Evolutionary conservation across 1,140 invertebrate genomes (phyloP).

Genomic region (Cataglyphis hispanica): DNA sequence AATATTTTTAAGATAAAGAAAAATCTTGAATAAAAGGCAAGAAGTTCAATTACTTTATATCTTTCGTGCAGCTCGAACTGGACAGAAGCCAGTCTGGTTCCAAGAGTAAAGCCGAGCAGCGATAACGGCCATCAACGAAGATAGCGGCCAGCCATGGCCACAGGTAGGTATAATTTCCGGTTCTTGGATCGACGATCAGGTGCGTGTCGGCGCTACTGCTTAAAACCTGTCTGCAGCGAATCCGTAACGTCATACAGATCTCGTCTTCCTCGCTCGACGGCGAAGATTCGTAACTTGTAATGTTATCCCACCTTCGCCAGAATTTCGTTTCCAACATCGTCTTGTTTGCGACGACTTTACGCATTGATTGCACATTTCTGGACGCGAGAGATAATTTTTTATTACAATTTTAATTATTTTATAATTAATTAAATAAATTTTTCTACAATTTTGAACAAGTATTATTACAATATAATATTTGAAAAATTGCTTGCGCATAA

Average conservation of each 20-base stretch:
- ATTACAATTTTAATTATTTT: too few species aligned
- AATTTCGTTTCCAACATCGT: conserved; percentile 40
- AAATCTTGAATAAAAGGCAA: not conserved
- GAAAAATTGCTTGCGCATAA: not conserved
- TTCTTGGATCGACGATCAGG: conserved; percentile 64
- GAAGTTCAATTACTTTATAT: conserved; percentile 85
- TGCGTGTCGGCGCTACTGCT: conserved; percentile 67
- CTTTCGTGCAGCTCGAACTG: conserved; percentile 87
- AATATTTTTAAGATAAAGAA: not conserved
- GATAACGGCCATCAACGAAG: conserved; percentile 89
- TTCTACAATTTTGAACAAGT: not conserved
- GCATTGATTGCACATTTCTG: conserved; percentile 71
- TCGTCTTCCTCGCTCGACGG: not conserved
- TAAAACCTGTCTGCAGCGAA: conserved; percentile 80
- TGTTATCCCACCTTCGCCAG: not conserved
- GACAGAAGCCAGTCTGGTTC: conserved; percentile 89
- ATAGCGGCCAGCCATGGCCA: conserved; percentile 91
- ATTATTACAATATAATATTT: not conserved
- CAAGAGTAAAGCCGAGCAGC: conserved; percentile 89
- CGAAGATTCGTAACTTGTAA: conserved; percentile 32
- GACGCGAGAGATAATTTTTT: not conserved
- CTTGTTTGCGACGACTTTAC: conserved; percentile 58
- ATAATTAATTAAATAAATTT: not conserved
- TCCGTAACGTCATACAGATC: conserved; percentile 69
- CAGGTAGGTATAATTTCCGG: conserved; percentile 78